phyloP scores from a whole-genome alignment of 1,140 invertebrate species.

The Drosophila carrolli region DNA sequence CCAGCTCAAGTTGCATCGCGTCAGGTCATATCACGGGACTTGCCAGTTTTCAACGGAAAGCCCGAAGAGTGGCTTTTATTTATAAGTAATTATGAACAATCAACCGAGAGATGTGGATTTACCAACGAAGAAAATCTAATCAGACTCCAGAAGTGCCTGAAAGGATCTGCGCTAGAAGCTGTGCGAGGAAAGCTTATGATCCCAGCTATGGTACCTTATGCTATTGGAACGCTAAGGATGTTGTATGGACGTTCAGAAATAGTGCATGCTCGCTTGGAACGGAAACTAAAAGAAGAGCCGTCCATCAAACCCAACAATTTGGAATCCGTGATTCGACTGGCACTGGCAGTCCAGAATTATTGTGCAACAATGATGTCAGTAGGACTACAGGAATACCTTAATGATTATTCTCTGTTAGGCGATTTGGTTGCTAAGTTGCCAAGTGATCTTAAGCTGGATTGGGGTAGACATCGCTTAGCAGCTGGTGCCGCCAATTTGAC shows the following conservation, averaged over 20 bases:
- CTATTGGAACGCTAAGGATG: slow-evolving; percentile 6
- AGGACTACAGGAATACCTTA: too few relatives aligned
- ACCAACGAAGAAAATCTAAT: slow-evolving; percentile 1
- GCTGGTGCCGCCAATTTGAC: too few relatives aligned
- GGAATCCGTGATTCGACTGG: too few relatives aligned
- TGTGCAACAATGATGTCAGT: too few relatives aligned
- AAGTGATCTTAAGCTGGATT: slow-evolving; percentile 13
- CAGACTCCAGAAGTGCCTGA: not conserved
- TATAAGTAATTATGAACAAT: slow-evolving; percentile 10
- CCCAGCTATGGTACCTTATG: slow-evolving; percentile 1
- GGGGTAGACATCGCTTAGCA: slow-evolving; percentile 1
- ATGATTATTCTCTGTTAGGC: not conserved
- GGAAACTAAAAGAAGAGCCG: too few relatives aligned
- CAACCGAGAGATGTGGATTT: not conserved
- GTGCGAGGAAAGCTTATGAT: too few relatives aligned
- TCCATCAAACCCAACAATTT: too few relatives aligned
- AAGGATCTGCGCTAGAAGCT: too few relatives aligned
- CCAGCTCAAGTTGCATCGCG: too few relatives aligned
- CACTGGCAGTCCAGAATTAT: too few relatives aligned
- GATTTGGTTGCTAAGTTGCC: not conserved
- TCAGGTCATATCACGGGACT: too few relatives aligned
- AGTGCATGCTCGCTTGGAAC: not conserved
- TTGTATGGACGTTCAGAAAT: slow-evolving; percentile 6
- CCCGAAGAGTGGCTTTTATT: slow-evolving; percentile 7
- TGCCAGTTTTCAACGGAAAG: not conserved